phyloP scores from a whole-genome alignment of 2,113 vertebrate genomes.

The Tringa solitaria region DNA sequence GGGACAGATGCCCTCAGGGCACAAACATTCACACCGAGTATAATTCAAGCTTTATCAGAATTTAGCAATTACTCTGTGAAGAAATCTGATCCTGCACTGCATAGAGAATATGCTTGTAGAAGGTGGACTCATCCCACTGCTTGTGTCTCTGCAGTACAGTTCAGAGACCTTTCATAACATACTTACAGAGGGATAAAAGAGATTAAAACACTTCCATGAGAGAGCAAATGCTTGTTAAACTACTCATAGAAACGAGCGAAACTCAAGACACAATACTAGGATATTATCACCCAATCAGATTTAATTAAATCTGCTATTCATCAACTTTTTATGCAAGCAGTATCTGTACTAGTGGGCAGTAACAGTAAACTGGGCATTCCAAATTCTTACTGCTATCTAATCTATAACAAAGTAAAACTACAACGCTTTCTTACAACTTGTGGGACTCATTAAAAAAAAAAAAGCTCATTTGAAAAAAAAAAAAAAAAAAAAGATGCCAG shows the following conservation, averaged over 20 bases:
- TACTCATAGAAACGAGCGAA: not conserved
- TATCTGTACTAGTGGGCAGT: not conserved
- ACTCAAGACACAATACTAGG: not conserved
- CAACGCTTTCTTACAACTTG: not conserved
- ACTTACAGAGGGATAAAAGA: not conserved
- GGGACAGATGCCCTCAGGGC: not conserved
- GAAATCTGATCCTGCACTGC: not conserved
- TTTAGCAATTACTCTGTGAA: not conserved
- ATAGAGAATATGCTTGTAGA: not conserved
- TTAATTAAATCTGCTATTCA: not conserved
- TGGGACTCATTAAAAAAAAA: not conserved
- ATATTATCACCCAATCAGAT: not conserved
- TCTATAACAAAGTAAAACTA: not conserved
- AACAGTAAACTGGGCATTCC: not conserved
- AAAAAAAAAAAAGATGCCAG: not conserved
- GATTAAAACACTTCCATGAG: not conserved
- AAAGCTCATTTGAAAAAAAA: not conserved
- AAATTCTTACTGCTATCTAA: not conserved
- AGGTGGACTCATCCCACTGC: not conserved
- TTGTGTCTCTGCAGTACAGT: not conserved
- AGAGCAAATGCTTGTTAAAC: not conserved
- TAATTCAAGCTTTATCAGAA: not conserved
- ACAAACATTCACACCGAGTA: not conserved
- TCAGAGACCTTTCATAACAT: not conserved
- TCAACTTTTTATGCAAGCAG: not conserved